Conservation (phyloP, 2,888 invertebrate genomes). For the Sinelater perroti region DNA sequence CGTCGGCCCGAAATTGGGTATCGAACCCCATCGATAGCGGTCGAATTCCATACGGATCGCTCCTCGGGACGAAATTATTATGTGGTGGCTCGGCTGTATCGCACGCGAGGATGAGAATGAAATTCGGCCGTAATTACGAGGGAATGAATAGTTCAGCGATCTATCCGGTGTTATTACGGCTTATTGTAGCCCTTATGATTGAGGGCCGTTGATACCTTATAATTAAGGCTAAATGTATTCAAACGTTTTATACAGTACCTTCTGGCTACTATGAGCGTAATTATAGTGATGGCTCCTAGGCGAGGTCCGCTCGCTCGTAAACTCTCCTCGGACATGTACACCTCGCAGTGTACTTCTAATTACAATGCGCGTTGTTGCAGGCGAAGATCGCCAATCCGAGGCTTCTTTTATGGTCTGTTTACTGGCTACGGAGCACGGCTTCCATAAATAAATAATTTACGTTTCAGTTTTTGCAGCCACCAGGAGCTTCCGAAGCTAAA, state of each 20-base stretch:
- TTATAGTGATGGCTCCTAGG: conserved; percentile 41
- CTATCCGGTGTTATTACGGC: conserved; percentile 40
- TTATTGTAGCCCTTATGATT: conserved; percentile 42
- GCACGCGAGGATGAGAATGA: conserved; percentile 31
- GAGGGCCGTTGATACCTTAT: conserved; percentile 39
- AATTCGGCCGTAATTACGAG: conserved; percentile 27
- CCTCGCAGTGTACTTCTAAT: conserved; percentile 26
- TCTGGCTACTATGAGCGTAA: conserved; percentile 40
- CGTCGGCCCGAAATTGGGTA: too few species aligned
- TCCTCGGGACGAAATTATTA: conserved; percentile 23
- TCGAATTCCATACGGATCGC: conserved; percentile 15
- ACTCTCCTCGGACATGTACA: conserved; percentile 26
- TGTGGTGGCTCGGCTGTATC: conserved; percentile 15
- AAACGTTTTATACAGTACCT: conserved; percentile 40
- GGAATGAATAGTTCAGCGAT: conserved; percentile 31
- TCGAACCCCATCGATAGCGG: conserved; percentile 15
- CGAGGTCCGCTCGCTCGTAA: conserved; percentile 31
- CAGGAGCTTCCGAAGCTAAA: too few species aligned
- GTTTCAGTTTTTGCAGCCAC: too few species aligned
- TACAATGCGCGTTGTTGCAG: conserved; percentile 21
- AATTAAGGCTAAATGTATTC: conserved; percentile 41
- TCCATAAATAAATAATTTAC: too few species aligned
- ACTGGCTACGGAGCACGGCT: not conserved
- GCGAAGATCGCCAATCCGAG: conserved; percentile 2
- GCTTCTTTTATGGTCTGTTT: conserved; percentile 2